These are phyloP conservation scores for Catharus bicknelli DNA, from an alignment of 2,113 vertebrate species.

Conservation along the genomic window DNA sequence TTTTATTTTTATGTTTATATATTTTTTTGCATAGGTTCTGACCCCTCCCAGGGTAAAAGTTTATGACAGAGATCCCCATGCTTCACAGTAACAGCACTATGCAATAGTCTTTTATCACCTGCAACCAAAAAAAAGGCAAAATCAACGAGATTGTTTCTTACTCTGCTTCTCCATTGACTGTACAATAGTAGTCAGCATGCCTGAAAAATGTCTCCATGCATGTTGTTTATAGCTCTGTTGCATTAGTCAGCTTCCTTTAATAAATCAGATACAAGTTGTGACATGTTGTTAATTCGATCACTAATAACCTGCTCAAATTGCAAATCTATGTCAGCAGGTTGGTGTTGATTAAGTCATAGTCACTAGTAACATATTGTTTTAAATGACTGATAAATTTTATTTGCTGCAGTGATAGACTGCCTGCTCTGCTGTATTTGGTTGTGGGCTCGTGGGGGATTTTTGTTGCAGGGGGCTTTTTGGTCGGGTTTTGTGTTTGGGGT, in stretches of 20 bases:
- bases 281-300: constrained; percentile 80
- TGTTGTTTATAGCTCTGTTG: constrained; percentile 53
- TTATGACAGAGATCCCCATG: neutral
- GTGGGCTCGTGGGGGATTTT: neutral
- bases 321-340: constrained; percentile 77
- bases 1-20: neutral
- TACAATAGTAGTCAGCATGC: neutral
- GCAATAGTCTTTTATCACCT: too few relatives aligned
- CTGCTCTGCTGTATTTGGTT: neutral
- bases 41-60: fast-evolving
- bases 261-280: constrained; percentile 81
- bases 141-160: neutral
- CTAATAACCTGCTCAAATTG: constrained; percentile 78
- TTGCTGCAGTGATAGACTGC: constrained; percentile 56
- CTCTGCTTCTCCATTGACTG: neutral
- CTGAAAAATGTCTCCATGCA: constrained; percentile 23
- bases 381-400: constrained; percentile 79
- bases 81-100: neutral
- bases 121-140: neutral
- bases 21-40: neutral
- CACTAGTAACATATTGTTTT: constrained; percentile 73
- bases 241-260: constrained; percentile 68
- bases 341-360: constrained; percentile 80
- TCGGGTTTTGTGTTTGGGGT: neutral
- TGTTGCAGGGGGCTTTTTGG: neutral